Evolutionary conservation across 2,797 vertebrate species (phyloP).

Genomic region (Fringilla coelebs): DNA sequence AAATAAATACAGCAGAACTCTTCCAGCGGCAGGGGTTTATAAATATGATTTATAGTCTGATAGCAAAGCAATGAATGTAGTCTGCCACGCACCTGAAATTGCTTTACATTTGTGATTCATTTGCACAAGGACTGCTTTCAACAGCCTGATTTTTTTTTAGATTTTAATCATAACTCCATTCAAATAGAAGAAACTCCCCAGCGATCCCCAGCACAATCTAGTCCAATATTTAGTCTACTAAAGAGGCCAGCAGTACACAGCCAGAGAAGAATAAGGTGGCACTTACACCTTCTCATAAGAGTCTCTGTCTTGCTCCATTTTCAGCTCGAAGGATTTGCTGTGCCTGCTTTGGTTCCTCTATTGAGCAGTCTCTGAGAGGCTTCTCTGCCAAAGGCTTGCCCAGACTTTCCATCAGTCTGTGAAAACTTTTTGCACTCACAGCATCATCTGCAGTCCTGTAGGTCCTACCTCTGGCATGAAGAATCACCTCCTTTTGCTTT

Average conservation of each 20-base stretch:
- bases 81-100: slow-evolving; percentile 11
- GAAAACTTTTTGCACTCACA: background rate
- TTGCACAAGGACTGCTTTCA: slow-evolving; percentile 14
- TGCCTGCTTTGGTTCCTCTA: background rate
- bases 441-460: background rate
- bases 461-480: background rate
- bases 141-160: background rate
- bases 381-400: background rate
- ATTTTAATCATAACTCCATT: background rate
- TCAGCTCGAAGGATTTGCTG: background rate
- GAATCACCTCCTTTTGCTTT: background rate
- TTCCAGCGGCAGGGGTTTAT: background rate
- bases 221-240: background rate
- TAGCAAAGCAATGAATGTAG: background rate
- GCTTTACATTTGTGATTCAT: background rate
- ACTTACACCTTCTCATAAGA: background rate
- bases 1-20: background rate
- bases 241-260: background rate
- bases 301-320: background rate
- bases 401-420: background rate
- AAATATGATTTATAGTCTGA: background rate
- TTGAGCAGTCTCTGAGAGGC: background rate
- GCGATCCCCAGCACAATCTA: background rate
- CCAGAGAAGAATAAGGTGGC: background rate
- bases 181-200: background rate